Conservation (phyloP, 2,888 invertebrate genomes). For the Noctua fimbriata region DNA sequence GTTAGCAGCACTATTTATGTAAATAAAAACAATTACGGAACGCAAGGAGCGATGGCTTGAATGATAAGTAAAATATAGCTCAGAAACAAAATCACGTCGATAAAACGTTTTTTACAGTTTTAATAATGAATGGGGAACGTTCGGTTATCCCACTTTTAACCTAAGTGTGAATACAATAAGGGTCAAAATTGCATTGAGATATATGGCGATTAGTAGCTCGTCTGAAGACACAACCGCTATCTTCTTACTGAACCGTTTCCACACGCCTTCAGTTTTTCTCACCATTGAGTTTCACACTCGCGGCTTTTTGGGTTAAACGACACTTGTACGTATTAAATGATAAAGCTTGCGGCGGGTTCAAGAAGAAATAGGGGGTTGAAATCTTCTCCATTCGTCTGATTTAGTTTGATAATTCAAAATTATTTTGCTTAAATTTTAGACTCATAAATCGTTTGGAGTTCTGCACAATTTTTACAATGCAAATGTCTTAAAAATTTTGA, state of each 20-base stretch:
- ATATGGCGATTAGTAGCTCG: constrained; percentile 33
- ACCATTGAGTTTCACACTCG: constrained; percentile 65
- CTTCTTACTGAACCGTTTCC: constrained; percentile 58
- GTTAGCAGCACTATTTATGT: constrained; percentile 34
- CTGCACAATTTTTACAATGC: background rate
- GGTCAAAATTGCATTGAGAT: background rate
- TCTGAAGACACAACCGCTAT: constrained; percentile 50
- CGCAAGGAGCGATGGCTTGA: constrained; percentile 24
- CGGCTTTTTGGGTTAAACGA: constrained; percentile 59
- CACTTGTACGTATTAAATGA: constrained; percentile 44
- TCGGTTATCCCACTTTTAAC: background rate
- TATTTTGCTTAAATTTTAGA: background rate
- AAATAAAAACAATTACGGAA: constrained; percentile 44
- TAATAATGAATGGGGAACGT: background rate
- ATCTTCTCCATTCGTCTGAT: background rate
- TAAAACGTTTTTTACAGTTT: background rate
- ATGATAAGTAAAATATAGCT: constrained; percentile 33
- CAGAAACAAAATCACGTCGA: constrained; percentile 18
- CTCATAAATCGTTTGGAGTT: background rate
- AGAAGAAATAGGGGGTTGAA: constrained; percentile 8
- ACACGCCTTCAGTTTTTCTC: constrained; percentile 63
- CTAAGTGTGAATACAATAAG: background rate
- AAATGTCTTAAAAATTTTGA: background rate
- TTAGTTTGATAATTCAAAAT: background rate
- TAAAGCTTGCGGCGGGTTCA: constrained; percentile 32